Evolutionary conservation across 2,888 invertebrate genomes (phyloP), one percentile per base, ranked within the genome.

Genomic region (Conomelus anceps): DNA sequence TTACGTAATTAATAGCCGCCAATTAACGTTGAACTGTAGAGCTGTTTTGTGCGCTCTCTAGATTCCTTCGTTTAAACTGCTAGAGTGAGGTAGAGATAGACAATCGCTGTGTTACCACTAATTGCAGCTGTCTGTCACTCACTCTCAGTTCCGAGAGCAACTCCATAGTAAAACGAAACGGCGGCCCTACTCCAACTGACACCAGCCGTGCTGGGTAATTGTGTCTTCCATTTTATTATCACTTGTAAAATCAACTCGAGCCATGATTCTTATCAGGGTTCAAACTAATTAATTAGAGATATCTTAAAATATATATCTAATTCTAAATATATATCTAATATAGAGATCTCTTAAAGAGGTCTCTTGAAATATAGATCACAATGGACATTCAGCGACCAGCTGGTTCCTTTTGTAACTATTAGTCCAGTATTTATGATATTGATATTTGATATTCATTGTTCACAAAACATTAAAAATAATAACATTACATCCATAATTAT

Each of bases 1-100:
- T 86, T 86, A 86, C 29, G 86, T 86, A 86, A 86, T 86, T 86
- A 86, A 86, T 86, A 86, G 86, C 29, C 13, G 24, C 86, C 86
- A 86, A 86, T 86, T 86, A 86, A 86, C 24, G 86, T 86, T 63
- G 63, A 63, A n/a, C 63, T 7, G 63, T 63, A n/a, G 63, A 63
- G 63, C 63, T 63, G 63, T 63, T 63, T 63, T 63, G n/a, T n/a
- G 20, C 63, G 63, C 63, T 63, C 63, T 63, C 63, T 1, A 63
- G 63, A 63, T 63, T 63, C 63, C 13, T 63, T 63, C 63, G 34
- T 11, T 17, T 17, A 17, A 17, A 34, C 34, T 34, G 34, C 34
- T 4, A 63, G 11, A 63, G 63, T 4, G 13, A n/a, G 63, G n/a
- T 63, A 63, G 63, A 63, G 63, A n/a, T 20, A 63, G 63, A 63